These are phyloP conservation scores for Notechis scutatus DNA, from an alignment of 2,113 vertebrate species.

Conservation along the genomic window DNA sequence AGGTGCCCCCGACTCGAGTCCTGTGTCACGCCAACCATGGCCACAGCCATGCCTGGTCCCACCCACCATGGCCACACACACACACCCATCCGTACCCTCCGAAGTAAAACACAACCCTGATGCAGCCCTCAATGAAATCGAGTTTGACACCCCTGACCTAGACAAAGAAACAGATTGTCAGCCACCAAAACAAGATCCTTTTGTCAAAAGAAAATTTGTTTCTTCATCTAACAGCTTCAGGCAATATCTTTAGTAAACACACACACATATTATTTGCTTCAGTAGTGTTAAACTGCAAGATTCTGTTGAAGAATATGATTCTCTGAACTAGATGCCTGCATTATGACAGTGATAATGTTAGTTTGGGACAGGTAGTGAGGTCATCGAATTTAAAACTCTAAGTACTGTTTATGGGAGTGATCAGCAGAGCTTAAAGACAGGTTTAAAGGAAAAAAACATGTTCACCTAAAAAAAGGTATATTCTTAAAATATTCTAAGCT, in stretches of 20 bases:
- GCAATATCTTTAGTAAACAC: too few relatives aligned
- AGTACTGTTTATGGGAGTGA: neutral
- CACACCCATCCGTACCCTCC: too few relatives aligned
- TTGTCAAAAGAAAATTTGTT: neutral
- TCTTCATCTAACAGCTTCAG: neutral
- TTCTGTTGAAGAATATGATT: neutral
- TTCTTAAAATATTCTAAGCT: neutral
- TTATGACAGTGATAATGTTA: neutral
- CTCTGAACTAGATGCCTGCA: neutral
- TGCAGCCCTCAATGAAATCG: too few relatives aligned
- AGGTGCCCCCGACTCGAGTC: too few relatives aligned
- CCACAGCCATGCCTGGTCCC: too few relatives aligned
- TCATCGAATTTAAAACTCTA: neutral
- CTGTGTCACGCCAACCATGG: too few relatives aligned
- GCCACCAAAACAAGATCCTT: neutral
- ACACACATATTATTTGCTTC: neutral
- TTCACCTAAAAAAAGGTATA: too few relatives aligned
- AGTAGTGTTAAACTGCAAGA: neutral
- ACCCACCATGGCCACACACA: too few relatives aligned
- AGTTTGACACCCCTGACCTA: neutral
- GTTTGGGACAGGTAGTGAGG: neutral
- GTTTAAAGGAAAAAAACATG: neutral
- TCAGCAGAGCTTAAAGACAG: neutral
- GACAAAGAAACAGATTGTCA: neutral
- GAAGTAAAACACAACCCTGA: too few relatives aligned